Evolutionary conservation across 2,113 vertebrate species (phyloP).

Genomic region (Brachyistius frenatus): DNA sequence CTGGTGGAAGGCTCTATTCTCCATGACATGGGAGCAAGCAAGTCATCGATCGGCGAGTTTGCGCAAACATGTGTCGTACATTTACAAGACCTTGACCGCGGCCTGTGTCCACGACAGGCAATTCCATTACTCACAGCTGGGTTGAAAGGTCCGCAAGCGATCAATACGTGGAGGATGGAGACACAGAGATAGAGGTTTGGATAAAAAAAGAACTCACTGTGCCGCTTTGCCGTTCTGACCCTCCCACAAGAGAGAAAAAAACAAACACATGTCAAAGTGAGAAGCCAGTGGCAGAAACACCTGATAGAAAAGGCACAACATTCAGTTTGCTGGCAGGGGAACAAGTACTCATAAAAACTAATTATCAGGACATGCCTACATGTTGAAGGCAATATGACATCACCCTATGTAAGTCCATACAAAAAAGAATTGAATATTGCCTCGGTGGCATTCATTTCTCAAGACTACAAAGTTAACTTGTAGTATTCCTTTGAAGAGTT

Average conservation of each 20-base stretch:
- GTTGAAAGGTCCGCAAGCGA: conserved; percentile 65
- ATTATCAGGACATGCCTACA: neutral
- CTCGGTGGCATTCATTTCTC: neutral
- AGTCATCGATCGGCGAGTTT: conserved; percentile 61
- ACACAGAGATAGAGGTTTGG: conserved; percentile 38
- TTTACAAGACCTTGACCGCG: conserved; percentile 77
- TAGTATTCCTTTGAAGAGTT: neutral
- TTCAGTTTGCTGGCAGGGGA: conserved; percentile 25
- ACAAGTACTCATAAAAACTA: neutral
- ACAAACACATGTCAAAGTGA: conserved; percentile 10
- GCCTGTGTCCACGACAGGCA: conserved; percentile 58
- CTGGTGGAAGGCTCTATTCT: conserved; percentile 12
- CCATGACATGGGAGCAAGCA: conserved; percentile 41
- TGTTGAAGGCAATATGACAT: conserved; percentile 7
- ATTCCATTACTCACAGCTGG: conserved; percentile 77
- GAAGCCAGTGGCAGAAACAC: conserved; percentile 4
- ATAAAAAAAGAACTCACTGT: conserved; percentile 54
- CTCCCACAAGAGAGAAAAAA: conserved; percentile 35
- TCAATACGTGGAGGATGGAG: conserved; percentile 72
- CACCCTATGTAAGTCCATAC: neutral
- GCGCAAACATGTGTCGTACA: conserved; percentile 60
- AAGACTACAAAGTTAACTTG: neutral
- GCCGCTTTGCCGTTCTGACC: conserved; percentile 37
- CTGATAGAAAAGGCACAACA: neutral
- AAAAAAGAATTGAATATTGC: neutral